Conservation (phyloP, 2,797 vertebrate genomes). For the Alfaro cultratus region DNA sequence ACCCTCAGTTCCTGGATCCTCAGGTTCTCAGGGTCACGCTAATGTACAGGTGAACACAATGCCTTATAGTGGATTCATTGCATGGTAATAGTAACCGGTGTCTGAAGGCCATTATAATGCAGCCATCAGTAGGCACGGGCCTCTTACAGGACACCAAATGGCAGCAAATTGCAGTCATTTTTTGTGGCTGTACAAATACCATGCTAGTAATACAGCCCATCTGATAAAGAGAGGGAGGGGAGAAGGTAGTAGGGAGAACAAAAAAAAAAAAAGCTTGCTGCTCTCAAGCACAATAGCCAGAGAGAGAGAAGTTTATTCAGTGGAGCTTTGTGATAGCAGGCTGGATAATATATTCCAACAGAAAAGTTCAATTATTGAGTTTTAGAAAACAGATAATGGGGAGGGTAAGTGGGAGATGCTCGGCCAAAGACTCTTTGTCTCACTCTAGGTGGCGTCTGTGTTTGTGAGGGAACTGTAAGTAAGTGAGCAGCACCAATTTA, state of each 20-base stretch:
- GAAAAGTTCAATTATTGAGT: slow-evolving; percentile 79
- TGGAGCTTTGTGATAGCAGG: slow-evolving; percentile 59
- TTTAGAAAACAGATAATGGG: slow-evolving; percentile 77
- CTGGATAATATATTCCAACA: slow-evolving; percentile 71
- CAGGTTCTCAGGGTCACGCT: slow-evolving; percentile 29
- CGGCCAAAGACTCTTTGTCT: slow-evolving; percentile 68
- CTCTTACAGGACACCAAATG: slow-evolving; percentile 70
- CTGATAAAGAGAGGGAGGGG: slow-evolving; percentile 25
- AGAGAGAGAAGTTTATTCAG: slow-evolving; percentile 68
- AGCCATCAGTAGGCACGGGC: slow-evolving; percentile 60
- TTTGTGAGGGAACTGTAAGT: slow-evolving; percentile 48
- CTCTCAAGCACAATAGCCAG: slow-evolving; percentile 59
- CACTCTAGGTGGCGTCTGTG: slow-evolving; percentile 45
- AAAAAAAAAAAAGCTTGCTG: slow-evolving; percentile 35
- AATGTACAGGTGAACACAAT: slow-evolving; percentile 56
- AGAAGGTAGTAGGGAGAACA: not conserved
- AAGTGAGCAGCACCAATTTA: slow-evolving; percentile 69
- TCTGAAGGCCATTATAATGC: slow-evolving; percentile 70
- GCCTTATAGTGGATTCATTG: slow-evolving; percentile 68
- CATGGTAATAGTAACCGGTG: slow-evolving; percentile 66
- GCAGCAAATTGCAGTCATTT: slow-evolving; percentile 75
- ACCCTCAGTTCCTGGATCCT: slow-evolving; percentile 14
- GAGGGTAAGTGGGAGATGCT: slow-evolving; percentile 61
- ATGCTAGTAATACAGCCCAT: slow-evolving; percentile 57
- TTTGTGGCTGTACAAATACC: slow-evolving; percentile 66